A percentile compares a stretch with the other conserved stretches of the same genome.
phyloP scores from a whole-genome alignment of 2,113 vertebrate genomes.

The Ceratotherium simum region DNA sequence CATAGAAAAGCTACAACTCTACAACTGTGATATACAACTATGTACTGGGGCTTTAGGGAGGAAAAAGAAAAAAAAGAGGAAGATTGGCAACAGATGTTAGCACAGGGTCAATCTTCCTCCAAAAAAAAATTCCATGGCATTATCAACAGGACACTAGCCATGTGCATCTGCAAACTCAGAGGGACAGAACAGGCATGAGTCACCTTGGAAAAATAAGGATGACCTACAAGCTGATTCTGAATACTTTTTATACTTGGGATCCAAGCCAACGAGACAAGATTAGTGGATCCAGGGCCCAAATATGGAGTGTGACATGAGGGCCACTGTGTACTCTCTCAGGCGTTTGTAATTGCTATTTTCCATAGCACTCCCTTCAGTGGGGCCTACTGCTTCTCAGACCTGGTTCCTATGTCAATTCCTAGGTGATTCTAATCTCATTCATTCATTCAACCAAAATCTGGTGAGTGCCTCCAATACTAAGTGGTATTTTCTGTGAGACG shows the following conservation, averaged over 20 bases:
- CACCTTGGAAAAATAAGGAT: conserved; percentile 31
- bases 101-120: no score
- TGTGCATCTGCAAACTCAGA: conserved; percentile 38
- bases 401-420: neutral
- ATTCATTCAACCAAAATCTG: conserved; percentile 3
- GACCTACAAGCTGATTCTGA: conserved; percentile 44
- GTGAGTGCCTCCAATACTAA: neutral
- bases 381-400: neutral
- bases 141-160: neutral
- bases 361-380: neutral
- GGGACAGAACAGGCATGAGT: neutral
- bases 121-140: conserved; percentile 34
- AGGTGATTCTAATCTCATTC: conserved; percentile 22
- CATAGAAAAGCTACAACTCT: no score
- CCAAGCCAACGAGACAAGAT: conserved; percentile 3
- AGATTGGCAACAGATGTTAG: no score
- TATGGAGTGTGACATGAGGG: neutral
- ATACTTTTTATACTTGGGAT: conserved; percentile 43
- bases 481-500: neutral
- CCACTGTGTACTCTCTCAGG: neutral
- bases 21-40: no score
- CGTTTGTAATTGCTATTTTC: neutral
- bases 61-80: no score
- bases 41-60: no score
- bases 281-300: conserved; percentile 13